phyloP scores from a whole-genome alignment of 2,888 invertebrate genomes.

The Phalera bucephala region DNA sequence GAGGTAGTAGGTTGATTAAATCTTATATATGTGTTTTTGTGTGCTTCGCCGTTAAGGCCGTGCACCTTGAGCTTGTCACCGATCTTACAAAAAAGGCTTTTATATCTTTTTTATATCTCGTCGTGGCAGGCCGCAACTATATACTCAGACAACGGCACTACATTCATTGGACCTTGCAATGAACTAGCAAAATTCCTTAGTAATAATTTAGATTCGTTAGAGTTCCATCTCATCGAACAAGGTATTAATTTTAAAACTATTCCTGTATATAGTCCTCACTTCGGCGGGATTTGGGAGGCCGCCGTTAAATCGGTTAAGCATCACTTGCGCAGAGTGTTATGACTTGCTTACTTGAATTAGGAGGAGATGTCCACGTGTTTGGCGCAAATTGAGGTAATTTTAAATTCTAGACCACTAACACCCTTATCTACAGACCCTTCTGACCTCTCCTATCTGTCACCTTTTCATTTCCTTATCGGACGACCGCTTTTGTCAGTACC shows the following conservation, averaged over 20 bases:
- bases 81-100: not conserved
- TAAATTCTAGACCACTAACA: constrained; percentile 18
- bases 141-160: not conserved
- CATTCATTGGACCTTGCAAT: not conserved
- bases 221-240: too few species aligned
- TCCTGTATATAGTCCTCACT: too few species aligned
- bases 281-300: not conserved
- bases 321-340: not conserved
- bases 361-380: constrained; percentile 19
- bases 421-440: constrained; percentile 13
- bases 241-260: not conserved
- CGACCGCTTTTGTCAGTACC: constrained; percentile 7
- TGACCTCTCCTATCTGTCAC: constrained; percentile 12
- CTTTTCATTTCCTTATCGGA: constrained; percentile 18
- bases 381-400: constrained; percentile 15
- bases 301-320: not conserved
- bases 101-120: not conserved
- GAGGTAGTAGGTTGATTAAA: not conserved
- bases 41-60: not conserved
- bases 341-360: constrained; percentile 11
- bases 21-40: not conserved
- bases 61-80: not conserved
- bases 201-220: not conserved
- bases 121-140: not conserved
- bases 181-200: not conserved